phyloP scores from a whole-genome alignment of 2,888 invertebrate genomes.

The Drosophila kambysellisi region DNA sequence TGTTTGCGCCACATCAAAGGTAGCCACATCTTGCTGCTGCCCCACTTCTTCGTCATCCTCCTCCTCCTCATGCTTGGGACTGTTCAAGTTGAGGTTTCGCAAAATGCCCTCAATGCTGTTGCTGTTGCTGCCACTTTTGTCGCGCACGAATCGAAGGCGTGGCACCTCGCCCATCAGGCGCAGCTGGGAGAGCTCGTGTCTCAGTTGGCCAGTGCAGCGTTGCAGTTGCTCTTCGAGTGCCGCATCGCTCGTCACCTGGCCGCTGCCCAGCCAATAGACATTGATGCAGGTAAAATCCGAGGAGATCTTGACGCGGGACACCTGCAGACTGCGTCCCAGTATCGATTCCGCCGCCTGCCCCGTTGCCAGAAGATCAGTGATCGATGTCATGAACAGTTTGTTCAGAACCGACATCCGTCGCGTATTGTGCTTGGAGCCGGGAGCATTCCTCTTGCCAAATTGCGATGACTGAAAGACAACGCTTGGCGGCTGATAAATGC shows the following conservation, averaged over 20 bases:
- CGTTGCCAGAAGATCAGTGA: slow-evolving; percentile 92
- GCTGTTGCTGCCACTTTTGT: slow-evolving; percentile 87
- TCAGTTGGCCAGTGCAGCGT: slow-evolving; percentile 87
- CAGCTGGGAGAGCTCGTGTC: slow-evolving; percentile 91
- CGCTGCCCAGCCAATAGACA: slow-evolving; percentile 90
- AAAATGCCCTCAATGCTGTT: slow-evolving; percentile 88
- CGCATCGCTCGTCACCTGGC: slow-evolving; percentile 65
- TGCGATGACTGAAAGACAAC: slow-evolving; percentile 59
- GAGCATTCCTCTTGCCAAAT: slow-evolving; percentile 53
- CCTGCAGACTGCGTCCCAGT: slow-evolving; percentile 88
- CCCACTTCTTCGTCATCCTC: not conserved
- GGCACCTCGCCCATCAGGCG: slow-evolving; percentile 92
- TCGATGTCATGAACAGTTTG: slow-evolving; percentile 92
- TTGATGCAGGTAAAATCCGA: slow-evolving; percentile 89
- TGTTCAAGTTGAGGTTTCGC: slow-evolving; percentile 56
- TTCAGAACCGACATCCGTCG: slow-evolving; percentile 90
- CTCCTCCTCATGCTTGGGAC: not conserved
- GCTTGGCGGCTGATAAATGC: slow-evolving; percentile 33
- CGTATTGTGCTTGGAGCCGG: slow-evolving; percentile 85
- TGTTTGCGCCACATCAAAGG: slow-evolving; percentile 49
- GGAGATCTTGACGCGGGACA: slow-evolving; percentile 89
- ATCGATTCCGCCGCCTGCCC: slow-evolving; percentile 88
- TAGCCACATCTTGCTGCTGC: not conserved
- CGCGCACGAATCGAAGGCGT: slow-evolving; percentile 90
- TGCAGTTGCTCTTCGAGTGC: slow-evolving; percentile 87